Evolutionary conservation across 2,113 vertebrate genomes (phyloP).

Genomic region (Poicephalus meyeri): DNA sequence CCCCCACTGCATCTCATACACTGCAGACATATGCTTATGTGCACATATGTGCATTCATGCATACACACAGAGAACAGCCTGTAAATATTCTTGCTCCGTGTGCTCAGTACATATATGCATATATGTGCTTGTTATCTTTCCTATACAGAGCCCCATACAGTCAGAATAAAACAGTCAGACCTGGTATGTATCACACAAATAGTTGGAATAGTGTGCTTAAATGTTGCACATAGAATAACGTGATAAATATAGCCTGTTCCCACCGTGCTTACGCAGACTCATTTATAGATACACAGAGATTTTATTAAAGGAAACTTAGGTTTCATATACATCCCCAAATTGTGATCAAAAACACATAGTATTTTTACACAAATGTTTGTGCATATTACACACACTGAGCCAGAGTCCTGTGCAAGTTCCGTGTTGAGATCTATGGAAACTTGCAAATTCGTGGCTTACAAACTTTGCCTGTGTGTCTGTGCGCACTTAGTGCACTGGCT

Average conservation of each 20-base stretch:
- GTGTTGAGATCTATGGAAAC: background rate
- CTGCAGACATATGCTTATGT: background rate
- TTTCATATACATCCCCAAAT: background rate
- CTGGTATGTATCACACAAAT: constrained; percentile 13
- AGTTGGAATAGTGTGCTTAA: constrained; percentile 16
- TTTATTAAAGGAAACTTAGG: background rate
- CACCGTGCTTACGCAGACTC: background rate
- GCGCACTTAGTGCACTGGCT: background rate
- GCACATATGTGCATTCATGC: background rate
- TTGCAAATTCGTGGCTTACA: background rate
- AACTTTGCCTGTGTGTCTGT: background rate
- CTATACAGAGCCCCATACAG: background rate
- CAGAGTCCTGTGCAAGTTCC: background rate
- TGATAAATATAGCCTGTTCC: constrained; percentile 51
- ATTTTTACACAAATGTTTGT: background rate
- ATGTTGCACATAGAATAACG: constrained; percentile 16
- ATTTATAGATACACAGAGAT: background rate
- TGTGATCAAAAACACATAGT: background rate
- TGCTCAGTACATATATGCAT: background rate
- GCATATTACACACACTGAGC: background rate
- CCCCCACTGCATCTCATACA: background rate
- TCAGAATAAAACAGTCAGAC: background rate
- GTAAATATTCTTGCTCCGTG: background rate
- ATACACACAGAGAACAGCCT: background rate
- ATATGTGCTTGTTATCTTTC: background rate